Percentiles rank a stretch among this genome's conserved stretches.
phyloP scores from a whole-genome alignment of 2,113 vertebrate species.

The Morone chrysops region DNA sequence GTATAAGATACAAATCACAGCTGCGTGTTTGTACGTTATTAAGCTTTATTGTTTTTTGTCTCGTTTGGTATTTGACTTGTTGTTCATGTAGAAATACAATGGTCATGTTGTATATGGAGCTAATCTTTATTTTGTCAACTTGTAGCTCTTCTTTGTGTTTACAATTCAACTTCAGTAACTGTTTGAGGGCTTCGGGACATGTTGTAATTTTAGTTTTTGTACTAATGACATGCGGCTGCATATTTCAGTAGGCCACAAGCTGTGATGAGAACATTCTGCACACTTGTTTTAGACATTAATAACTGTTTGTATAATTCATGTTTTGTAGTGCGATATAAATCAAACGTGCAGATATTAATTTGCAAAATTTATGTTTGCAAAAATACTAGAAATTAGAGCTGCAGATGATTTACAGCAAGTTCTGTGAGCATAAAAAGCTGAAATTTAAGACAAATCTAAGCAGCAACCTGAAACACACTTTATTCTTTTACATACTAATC shows the following conservation, averaged over 20 bases:
- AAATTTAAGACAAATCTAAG: neutral
- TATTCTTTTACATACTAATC: neutral
- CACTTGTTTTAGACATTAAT: neutral
- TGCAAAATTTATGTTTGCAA: neutral
- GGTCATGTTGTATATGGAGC: neutral
- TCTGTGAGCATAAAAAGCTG: neutral
- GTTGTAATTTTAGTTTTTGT: neutral
- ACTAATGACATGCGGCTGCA: neutral
- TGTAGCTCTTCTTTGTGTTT: neutral
- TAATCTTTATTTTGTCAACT: neutral
- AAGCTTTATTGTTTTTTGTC: slow-evolving; percentile 17
- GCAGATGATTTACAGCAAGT: neutral
- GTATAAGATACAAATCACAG: slow-evolving; percentile 9
- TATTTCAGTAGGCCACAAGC: neutral
- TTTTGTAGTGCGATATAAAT: neutral
- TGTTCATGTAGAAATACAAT: neutral
- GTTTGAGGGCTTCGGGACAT: neutral
- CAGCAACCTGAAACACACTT: neutral
- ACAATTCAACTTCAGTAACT: neutral
- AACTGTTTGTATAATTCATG: neutral
- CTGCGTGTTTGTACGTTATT: slow-evolving; percentile 1
- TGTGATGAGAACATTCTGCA: neutral
- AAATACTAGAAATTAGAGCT: neutral
- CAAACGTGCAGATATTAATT: neutral
- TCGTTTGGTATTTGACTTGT: neutral